A percentile compares a stretch with the other conserved stretches of the same genome.
phyloP scores from a whole-genome alignment of 2,888 invertebrate genomes.

The Crocallis elinguaria region DNA sequence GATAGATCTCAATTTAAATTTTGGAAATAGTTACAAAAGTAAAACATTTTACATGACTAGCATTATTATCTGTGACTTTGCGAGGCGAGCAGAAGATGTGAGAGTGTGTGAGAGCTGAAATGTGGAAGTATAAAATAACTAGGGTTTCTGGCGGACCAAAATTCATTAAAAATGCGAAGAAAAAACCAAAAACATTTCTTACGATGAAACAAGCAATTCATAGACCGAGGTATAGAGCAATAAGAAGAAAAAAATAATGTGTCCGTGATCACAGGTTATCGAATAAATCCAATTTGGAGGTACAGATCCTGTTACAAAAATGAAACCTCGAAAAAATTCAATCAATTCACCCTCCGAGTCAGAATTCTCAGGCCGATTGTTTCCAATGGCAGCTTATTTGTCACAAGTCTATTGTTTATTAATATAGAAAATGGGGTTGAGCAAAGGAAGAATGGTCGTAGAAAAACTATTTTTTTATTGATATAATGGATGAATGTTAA shows the following conservation, averaged over 20 bases:
- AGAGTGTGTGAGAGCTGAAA: too few species aligned
- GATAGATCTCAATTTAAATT: not conserved
- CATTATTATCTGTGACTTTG: too few species aligned
- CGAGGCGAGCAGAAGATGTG: too few species aligned
- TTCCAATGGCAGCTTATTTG: slow-evolving; percentile 56
- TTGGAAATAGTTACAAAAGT: too few species aligned
- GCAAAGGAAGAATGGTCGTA: slow-evolving; percentile 12
- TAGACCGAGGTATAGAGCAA: slow-evolving; percentile 12
- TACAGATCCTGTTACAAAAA: slow-evolving; percentile 37
- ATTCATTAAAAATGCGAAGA: too few species aligned
- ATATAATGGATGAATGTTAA: too few species aligned
- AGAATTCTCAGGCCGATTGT: slow-evolving; percentile 49
- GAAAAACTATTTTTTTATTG: not conserved
- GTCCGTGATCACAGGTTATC: slow-evolving; percentile 28
- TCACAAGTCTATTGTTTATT: slow-evolving; percentile 70
- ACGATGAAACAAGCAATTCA: slow-evolving; percentile 1
- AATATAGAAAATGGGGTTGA: slow-evolving; percentile 48
- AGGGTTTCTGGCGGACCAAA: too few species aligned
- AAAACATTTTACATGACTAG: too few species aligned
- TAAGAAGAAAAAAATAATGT: slow-evolving; percentile 13
- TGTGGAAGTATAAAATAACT: too few species aligned
- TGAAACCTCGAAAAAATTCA: slow-evolving; percentile 52
- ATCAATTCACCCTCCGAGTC: slow-evolving; percentile 48
- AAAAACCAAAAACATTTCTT: too few species aligned
- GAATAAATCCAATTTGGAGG: slow-evolving; percentile 36